phyloP scores from a whole-genome alignment of 2,797 vertebrate species.

The Anguilla pacifica region DNA sequence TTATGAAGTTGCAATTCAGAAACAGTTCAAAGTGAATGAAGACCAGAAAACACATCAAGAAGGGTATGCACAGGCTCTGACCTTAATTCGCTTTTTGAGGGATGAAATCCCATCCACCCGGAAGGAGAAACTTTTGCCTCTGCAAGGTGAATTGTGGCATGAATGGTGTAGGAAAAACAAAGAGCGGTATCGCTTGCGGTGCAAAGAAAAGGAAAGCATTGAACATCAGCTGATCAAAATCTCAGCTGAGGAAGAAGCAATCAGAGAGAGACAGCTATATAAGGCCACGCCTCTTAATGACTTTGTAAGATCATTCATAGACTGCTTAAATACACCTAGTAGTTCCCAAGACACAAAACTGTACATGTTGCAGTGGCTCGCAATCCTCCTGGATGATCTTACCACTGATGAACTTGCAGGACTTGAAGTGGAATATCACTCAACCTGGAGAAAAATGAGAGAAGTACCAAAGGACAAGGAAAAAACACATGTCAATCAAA shows the following conservation, averaged over 20 bases:
- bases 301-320: slow-evolving; percentile 27
- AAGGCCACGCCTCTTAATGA: slow-evolving; percentile 17
- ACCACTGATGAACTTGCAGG: neutral
- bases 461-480: neutral
- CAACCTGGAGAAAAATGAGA: slow-evolving; percentile 23
- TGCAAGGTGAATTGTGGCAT: slow-evolving; percentile 36
- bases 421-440: slow-evolving; percentile 27
- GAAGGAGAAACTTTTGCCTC: slow-evolving; percentile 32
- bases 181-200: slow-evolving; percentile 17
- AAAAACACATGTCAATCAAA: slow-evolving; percentile 24
- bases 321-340: neutral
- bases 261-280: neutral
- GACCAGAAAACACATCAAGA: slow-evolving; percentile 20
- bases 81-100: slow-evolving; percentile 18
- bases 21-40: slow-evolving; percentile 32
- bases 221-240: neutral
- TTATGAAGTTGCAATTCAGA: neutral
- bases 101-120: neutral
- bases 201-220: slow-evolving; percentile 16
- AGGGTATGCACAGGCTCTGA: slow-evolving; percentile 18
- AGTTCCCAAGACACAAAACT: slow-evolving; percentile 25
- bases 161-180: slow-evolving; percentile 30
- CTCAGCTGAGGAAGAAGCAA: neutral
- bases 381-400: slow-evolving; percentile 25
- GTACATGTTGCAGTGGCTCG: slow-evolving; percentile 35